Conservation (phyloP, 2,113 vertebrate species). For the Microcebus tavaratra region DNA sequence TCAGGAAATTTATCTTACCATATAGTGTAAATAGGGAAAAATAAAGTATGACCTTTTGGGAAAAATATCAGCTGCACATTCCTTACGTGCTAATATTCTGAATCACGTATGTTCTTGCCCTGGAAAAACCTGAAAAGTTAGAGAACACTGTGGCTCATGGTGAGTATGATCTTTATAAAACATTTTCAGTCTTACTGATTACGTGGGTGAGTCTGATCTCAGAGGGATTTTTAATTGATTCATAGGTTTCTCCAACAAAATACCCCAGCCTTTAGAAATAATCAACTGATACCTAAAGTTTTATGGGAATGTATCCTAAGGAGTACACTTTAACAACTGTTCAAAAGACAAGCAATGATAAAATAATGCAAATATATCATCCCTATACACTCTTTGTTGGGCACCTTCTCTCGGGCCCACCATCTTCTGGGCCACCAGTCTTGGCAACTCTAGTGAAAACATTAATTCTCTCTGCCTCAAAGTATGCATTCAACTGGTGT, state of each 20-base stretch:
- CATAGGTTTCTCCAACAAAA: neutral
- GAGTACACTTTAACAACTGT: neutral
- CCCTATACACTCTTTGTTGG: neutral
- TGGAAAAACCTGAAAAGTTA: neutral
- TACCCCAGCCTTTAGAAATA: neutral
- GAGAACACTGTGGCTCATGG: neutral
- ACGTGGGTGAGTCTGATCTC: neutral
- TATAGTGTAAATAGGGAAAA: neutral
- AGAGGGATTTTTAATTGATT: neutral
- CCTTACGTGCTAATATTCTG: neutral
- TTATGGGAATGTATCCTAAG: neutral
- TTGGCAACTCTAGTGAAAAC: neutral
- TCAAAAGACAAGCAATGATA: neutral
- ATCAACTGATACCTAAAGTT: neutral
- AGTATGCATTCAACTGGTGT: rapidly evolving
- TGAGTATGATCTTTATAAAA: neutral
- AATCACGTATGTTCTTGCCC: neutral
- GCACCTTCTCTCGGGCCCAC: neutral
- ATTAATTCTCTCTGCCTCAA: neutral
- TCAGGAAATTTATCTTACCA: neutral
- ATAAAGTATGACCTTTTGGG: neutral
- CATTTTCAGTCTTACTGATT: neutral
- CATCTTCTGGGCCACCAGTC: neutral
- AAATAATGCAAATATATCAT: neutral
- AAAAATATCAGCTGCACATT: neutral